Conservation (phyloP, 2,888 invertebrate species). For the Deroplatys truncata region DNA sequence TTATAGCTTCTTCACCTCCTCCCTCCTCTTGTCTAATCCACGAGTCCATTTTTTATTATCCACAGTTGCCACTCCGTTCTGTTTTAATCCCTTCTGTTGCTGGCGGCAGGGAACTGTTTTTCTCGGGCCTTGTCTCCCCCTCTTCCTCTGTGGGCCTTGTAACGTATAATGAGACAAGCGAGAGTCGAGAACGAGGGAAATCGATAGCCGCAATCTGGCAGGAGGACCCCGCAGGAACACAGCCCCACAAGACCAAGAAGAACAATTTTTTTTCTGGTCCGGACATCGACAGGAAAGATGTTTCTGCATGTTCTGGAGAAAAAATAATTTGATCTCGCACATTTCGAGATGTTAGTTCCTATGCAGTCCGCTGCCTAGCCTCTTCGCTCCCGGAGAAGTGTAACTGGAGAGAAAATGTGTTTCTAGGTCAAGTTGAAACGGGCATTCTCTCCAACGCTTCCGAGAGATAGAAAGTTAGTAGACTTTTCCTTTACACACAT, state of each 20-base stretch:
- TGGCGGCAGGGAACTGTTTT: not conserved
- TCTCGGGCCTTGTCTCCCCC: slow-evolving; percentile 20
- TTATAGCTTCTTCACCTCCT: not conserved
- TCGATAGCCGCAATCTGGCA: slow-evolving; percentile 26
- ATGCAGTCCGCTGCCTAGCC: too few relatives aligned
- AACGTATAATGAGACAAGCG: slow-evolving; percentile 28
- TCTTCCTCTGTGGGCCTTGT: slow-evolving; percentile 9
- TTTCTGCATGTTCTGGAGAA: not conserved
- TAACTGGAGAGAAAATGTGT: too few relatives aligned
- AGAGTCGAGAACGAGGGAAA: slow-evolving; percentile 18
- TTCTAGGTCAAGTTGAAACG: too few relatives aligned
- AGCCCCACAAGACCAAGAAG: not conserved
- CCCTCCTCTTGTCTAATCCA: not conserved
- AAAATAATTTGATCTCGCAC: not conserved
- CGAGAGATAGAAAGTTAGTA: too few relatives aligned
- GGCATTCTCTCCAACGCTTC: too few relatives aligned
- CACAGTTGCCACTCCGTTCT: not conserved
- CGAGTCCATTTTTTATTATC: not conserved
- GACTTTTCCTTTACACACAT: too few relatives aligned
- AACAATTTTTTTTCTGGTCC: not conserved
- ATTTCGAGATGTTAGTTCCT: too few relatives aligned
- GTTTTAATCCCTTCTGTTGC: not conserved
- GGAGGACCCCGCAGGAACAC: not conserved
- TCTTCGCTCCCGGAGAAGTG: too few relatives aligned
- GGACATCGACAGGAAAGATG: not conserved